Percentiles rank a stretch among this genome's conserved stretches.
phyloP scores from a whole-genome alignment of 1,140 invertebrate genomes.

The Drosophila ohnishii region DNA sequence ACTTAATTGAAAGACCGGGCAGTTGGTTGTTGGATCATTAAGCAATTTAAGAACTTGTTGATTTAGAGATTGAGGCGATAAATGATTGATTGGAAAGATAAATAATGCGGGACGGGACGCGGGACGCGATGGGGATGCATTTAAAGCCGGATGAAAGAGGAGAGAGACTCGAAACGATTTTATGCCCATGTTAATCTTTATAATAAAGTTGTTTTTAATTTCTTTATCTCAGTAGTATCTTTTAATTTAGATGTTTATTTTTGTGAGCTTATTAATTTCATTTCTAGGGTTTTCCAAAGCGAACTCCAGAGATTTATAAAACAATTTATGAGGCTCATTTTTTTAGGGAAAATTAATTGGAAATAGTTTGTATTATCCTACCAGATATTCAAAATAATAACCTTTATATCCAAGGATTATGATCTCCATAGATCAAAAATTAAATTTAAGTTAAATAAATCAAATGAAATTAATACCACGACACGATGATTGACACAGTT shows the following conservation, averaged over 20 bases:
- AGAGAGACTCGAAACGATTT: neutral
- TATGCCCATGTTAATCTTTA: conserved; percentile 17
- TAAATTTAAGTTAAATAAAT: neutral
- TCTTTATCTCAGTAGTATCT: conserved; percentile 1
- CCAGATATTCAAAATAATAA: neutral
- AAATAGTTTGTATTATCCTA: neutral
- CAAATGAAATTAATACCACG: conserved; percentile 11
- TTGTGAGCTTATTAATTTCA: conserved; percentile 6
- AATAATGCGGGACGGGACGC: conserved; percentile 21
- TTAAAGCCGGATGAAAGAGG: conserved; percentile 17
- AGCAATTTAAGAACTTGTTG: conserved; percentile 50
- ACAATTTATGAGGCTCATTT: neutral
- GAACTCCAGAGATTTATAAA: neutral
- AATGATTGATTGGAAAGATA: conserved; percentile 41
- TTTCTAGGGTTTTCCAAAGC: neutral
- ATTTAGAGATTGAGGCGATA: conserved; percentile 36
- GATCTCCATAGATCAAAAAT: neutral
- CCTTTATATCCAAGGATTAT: neutral
- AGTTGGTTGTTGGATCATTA: conserved; percentile 33
- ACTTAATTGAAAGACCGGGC: conserved; percentile 42
- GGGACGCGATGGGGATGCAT: conserved; percentile 2
- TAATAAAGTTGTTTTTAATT: conserved; percentile 7
- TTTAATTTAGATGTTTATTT: conserved; percentile 3
- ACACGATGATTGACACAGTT: conserved; percentile 40
- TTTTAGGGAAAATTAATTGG: neutral